Conservation (phyloP, 1,140 invertebrate species). For the Tribolium castaneum region DNA sequence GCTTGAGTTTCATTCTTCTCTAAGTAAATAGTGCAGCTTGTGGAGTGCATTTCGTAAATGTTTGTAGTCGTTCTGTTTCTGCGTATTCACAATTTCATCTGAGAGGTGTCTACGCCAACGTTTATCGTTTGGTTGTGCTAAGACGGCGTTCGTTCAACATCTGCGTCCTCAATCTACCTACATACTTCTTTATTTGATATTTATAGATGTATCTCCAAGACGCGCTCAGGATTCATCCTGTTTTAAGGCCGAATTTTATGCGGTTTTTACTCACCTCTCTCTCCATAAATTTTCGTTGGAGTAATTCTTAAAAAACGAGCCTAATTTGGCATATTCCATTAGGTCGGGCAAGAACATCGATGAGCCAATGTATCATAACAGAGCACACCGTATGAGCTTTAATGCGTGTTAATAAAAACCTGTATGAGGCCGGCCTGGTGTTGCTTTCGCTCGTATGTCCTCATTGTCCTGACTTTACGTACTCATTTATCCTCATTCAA, state of each 20-base stretch:
- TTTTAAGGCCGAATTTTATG: conserved; percentile 27
- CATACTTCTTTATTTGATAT: conserved; percentile 31
- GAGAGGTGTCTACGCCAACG: conserved; percentile 13
- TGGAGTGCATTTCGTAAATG: conserved; percentile 24
- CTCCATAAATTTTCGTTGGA: conserved; percentile 15
- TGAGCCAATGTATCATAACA: conserved; percentile 29
- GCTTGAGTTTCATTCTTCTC: conserved; percentile 9
- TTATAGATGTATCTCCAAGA: conserved; percentile 32
- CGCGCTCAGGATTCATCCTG: conserved; percentile 12
- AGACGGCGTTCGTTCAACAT: conserved; percentile 22
- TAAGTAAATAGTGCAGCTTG: conserved; percentile 18
- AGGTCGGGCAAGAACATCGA: conserved; percentile 21
- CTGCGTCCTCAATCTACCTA: conserved; percentile 32
- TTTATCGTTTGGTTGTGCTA: background rate
- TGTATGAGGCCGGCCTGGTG: conserved; percentile 41
- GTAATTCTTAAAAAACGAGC: conserved; percentile 29
- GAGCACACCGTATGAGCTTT: conserved; percentile 16
- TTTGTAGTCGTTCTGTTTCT: conserved; percentile 18
- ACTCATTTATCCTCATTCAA: conserved; percentile 57
- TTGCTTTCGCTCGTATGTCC: conserved; percentile 52
- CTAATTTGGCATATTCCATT: conserved; percentile 33
- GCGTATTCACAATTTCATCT: background rate
- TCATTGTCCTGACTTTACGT: conserved; percentile 56
- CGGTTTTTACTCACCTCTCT: conserved; percentile 17
- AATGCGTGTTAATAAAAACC: conserved; percentile 53